Conservation (phyloP, 2,888 invertebrate species). For the Agrilus mali region DNA sequence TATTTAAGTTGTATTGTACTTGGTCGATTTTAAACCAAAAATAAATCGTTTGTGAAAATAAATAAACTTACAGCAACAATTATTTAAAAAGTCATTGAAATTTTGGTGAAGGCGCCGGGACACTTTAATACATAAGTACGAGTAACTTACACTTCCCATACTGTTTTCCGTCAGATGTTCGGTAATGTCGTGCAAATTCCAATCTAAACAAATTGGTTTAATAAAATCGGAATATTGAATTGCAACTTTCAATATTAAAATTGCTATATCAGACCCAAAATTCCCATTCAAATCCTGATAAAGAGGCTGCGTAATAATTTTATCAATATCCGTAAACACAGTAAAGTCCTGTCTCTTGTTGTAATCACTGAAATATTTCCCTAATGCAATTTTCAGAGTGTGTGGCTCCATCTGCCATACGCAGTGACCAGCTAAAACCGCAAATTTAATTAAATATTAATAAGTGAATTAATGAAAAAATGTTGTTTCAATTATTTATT, state of each 20-base stretch:
- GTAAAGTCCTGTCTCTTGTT: slow-evolving; percentile 18
- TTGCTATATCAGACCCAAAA: slow-evolving; percentile 44
- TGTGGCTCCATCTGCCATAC: slow-evolving; percentile 28
- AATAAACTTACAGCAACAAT: too few relatives aligned
- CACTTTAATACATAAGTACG: too few relatives aligned
- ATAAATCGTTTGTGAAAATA: too few relatives aligned
- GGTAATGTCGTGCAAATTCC: slow-evolving; percentile 21
- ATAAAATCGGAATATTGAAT: slow-evolving; percentile 34
- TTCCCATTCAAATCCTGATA: slow-evolving; percentile 39
- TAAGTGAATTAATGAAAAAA: too few relatives aligned
- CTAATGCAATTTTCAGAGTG: slow-evolving; percentile 27
- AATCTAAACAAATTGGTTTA: slow-evolving; percentile 40
- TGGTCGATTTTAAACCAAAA: too few relatives aligned
- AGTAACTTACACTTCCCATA: slow-evolving; percentile 19
- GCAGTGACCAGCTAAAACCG: slow-evolving; percentile 32
- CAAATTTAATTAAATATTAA: slow-evolving; percentile 1
- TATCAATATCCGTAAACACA: slow-evolving; percentile 29
- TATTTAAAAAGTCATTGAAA: too few relatives aligned
- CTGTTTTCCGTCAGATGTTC: slow-evolving; percentile 15
- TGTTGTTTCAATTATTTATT: too few relatives aligned
- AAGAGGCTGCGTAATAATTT: slow-evolving; percentile 32
- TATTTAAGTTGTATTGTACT: too few relatives aligned
- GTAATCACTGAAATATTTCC: slow-evolving; percentile 28
- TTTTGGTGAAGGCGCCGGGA: too few relatives aligned
- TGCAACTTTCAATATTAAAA: slow-evolving; percentile 32